A percentile compares a stretch with the other conserved stretches of the same genome.
phyloP scores from a whole-genome alignment of 2,113 vertebrate species.

The Apistogramma diplotaenia region DNA sequence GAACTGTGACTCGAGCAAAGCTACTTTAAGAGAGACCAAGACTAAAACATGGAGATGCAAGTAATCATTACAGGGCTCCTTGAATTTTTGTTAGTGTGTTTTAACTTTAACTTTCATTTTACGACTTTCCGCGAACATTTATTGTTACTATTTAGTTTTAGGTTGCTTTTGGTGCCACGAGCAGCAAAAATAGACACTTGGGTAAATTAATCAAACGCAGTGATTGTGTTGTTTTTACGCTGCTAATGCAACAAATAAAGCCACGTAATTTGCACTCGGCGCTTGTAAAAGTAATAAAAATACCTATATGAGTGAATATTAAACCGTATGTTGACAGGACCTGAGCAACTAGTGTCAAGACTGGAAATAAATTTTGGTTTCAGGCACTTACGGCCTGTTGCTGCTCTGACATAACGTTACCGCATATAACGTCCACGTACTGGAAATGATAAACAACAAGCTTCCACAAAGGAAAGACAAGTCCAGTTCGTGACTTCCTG shows the following conservation, averaged over 20 bases:
- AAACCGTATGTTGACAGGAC: not conserved
- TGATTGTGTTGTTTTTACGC: not conserved
- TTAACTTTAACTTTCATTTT: not conserved
- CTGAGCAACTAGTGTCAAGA: not conserved
- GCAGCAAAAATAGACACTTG: no score
- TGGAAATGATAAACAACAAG: not conserved
- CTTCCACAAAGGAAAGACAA: not conserved
- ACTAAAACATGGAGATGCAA: not conserved
- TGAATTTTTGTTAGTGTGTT: no score
- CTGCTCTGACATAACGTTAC: not conserved
- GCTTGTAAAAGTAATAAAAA: no score
- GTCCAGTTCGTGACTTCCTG: not conserved
- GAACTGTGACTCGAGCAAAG: not conserved
- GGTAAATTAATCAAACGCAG: not conserved
- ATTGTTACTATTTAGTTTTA: not conserved
- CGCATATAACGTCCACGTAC: not conserved
- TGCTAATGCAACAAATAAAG: not conserved
- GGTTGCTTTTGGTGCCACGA: fast-evolving
- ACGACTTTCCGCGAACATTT: not conserved
- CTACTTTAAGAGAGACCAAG: not conserved
- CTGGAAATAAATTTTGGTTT: not conserved
- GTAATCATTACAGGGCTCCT: not conserved
- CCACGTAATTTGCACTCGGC: fast-evolving
- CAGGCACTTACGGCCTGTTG: no score
- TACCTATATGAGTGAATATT: not conserved